Conservation (phyloP, 30 jellyfish, hydroid and myxozoan species). For the Hydractinia symbiolongicarpus region DNA sequence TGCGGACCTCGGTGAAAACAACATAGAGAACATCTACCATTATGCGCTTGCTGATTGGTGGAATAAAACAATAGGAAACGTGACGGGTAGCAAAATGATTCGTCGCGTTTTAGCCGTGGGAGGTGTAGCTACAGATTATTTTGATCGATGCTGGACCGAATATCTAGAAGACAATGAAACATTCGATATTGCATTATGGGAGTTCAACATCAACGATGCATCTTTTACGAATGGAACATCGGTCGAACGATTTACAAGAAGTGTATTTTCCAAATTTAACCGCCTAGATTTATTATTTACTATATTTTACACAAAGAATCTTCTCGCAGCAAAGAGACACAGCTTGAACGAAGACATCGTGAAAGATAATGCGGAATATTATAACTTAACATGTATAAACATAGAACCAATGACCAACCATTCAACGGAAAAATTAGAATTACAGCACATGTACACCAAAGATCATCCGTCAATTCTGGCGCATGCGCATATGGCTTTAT, state of each 20-base stretch:
- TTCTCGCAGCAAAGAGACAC: slow-evolving; percentile 20
- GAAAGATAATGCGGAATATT: slow-evolving; percentile 12
- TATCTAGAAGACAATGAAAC: slow-evolving; percentile 52
- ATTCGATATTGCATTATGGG: slow-evolving; percentile 86
- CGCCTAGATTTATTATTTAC: slow-evolving; percentile 4
- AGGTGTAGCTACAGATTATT: slow-evolving; percentile 75
- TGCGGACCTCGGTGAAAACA: slow-evolving; percentile 83
- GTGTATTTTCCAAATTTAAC: not conserved
- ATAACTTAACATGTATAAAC: slow-evolving; percentile 21
- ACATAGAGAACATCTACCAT: slow-evolving; percentile 69
- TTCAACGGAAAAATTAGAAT: not conserved
- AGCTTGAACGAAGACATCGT: slow-evolving; percentile 1
- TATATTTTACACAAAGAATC: slow-evolving; percentile 17
- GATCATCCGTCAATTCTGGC: slow-evolving; percentile 79
- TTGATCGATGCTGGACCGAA: slow-evolving; percentile 87
- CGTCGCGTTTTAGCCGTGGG: slow-evolving; percentile 90
- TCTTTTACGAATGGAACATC: not conserved
- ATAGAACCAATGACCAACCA: slow-evolving; percentile 12
- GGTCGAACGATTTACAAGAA: not conserved
- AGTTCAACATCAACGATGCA: slow-evolving; percentile 69
- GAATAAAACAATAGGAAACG: slow-evolving; percentile 53
- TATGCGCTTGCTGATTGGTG: slow-evolving; percentile 83
- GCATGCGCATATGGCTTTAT: slow-evolving; percentile 91
- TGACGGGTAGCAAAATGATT: slow-evolving; percentile 57
- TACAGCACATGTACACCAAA: too few relatives aligned